Percentiles rank a stretch among this genome's conserved stretches.
Evolutionary conservation across 2,888 invertebrate genomes (phyloP).

Genomic region (Dyspetes luteomarginatus): DNA sequence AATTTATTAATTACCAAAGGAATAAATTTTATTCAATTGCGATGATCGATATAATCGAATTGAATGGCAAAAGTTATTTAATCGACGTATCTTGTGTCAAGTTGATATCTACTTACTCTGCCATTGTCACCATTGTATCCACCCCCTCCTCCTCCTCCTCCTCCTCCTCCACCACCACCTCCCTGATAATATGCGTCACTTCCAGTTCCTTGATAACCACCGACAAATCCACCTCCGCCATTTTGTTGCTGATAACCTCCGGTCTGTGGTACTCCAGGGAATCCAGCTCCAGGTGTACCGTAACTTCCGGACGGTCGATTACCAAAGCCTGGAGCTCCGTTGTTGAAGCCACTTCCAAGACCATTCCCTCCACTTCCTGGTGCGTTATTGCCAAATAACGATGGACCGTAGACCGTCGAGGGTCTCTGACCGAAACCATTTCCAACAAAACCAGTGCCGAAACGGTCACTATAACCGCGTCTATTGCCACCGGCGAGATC

Average conservation of each 20-base stretch:
- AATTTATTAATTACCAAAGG: too few relatives aligned
- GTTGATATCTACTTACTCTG: constrained; percentile 70
- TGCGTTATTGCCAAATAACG: constrained; percentile 57
- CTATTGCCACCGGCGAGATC: constrained; percentile 44
- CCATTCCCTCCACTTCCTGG: neutral
- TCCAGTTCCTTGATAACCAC: constrained; percentile 59
- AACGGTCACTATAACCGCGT: constrained; percentile 64
- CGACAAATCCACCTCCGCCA: constrained; percentile 63
- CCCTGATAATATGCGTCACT: constrained; percentile 63
- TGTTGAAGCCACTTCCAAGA: constrained; percentile 49
- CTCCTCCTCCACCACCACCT: constrained; percentile 28
- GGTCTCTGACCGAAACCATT: constrained; percentile 61
- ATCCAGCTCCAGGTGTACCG: constrained; percentile 68
- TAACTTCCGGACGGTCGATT: constrained; percentile 69
- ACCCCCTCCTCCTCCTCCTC: constrained; percentile 35
- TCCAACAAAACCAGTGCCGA: constrained; percentile 53
- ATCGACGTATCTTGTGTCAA: neutral
- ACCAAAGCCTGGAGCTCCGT: constrained; percentile 56
- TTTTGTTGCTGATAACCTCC: constrained; percentile 57
- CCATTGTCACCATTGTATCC: constrained; percentile 70
- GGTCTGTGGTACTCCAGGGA: constrained; percentile 45
- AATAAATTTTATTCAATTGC: too few relatives aligned
- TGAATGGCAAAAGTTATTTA: neutral
- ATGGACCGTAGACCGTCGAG: constrained; percentile 56
- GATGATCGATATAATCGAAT: neutral